Conservation (phyloP, 2,797 vertebrate species). For the Chloroceryle amazona region DNA sequence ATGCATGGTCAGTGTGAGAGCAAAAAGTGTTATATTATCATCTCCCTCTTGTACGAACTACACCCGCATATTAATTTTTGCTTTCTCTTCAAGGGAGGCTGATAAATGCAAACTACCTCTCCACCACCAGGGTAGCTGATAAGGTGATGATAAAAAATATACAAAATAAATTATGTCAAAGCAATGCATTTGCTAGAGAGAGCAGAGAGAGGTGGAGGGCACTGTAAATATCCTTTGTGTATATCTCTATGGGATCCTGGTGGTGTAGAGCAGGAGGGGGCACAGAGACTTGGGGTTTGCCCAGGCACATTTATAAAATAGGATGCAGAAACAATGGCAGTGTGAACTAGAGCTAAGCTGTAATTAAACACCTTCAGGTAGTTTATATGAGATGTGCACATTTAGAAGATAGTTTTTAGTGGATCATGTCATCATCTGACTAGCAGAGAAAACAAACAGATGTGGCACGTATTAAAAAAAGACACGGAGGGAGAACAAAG, state of each 20-base stretch:
- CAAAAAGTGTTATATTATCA: not conserved
- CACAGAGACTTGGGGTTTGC: not conserved
- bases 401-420: constrained; percentile 16
- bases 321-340: not conserved
- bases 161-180: not conserved
- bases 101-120: not conserved
- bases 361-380: constrained; percentile 61
- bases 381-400: constrained; percentile 6
- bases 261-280: not conserved
- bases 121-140: not conserved
- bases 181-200: not conserved
- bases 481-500: not conserved
- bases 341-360: not conserved
- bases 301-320: not conserved
- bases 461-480: constrained; percentile 11
- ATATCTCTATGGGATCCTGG: not conserved
- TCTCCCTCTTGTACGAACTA: not conserved
- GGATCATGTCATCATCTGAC: constrained; percentile 8
- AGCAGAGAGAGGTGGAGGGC: not conserved
- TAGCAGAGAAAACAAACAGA: constrained; percentile 35
- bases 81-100: constrained; percentile 11
- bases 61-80: constrained; percentile 14
- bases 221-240: not conserved
- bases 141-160: not conserved
- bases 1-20: not conserved